Evolutionary conservation across 2,113 vertebrate genomes (phyloP).

Genomic region (Myotis lucifugus): DNA sequence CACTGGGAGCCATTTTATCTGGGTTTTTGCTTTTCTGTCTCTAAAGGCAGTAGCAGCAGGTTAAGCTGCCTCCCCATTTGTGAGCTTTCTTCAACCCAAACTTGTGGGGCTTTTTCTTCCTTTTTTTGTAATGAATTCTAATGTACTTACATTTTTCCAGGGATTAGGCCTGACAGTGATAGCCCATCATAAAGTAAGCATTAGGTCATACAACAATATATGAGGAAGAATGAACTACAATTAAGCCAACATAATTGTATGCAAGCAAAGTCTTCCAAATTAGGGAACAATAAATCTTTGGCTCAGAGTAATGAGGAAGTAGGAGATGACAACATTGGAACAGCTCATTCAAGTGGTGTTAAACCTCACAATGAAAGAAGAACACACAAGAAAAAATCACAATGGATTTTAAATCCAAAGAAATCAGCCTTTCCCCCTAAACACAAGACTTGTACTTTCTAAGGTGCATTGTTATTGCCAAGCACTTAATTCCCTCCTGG

Average conservation of each 20-base stretch:
- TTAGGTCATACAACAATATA: constrained; percentile 59
- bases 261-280: constrained; percentile 56
- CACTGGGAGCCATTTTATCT: not conserved
- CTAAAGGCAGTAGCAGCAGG: not conserved
- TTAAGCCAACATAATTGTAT: constrained; percentile 70
- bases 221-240: constrained; percentile 65
- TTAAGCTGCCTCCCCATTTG: not conserved
- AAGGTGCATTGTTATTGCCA: not conserved
- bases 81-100: not conserved
- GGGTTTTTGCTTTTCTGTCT: not conserved
- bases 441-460: not conserved
- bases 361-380: constrained; percentile 32
- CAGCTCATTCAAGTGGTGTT: not conserved
- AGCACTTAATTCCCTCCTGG: not conserved
- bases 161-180: constrained; percentile 44
- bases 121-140: constrained; percentile 64
- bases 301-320: constrained; percentile 46
- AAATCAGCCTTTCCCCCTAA: not conserved
- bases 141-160: constrained; percentile 61
- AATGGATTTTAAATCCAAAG: not conserved
- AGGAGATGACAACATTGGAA: not conserved
- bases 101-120: not conserved
- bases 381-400: not conserved
- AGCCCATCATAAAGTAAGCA: constrained; percentile 52
- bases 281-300: constrained; percentile 60